Percentiles rank a stretch among this genome's conserved stretches.
Evolutionary conservation across 2,113 vertebrate species (phyloP).

Genomic region (Entelurus aequoreus): DNA sequence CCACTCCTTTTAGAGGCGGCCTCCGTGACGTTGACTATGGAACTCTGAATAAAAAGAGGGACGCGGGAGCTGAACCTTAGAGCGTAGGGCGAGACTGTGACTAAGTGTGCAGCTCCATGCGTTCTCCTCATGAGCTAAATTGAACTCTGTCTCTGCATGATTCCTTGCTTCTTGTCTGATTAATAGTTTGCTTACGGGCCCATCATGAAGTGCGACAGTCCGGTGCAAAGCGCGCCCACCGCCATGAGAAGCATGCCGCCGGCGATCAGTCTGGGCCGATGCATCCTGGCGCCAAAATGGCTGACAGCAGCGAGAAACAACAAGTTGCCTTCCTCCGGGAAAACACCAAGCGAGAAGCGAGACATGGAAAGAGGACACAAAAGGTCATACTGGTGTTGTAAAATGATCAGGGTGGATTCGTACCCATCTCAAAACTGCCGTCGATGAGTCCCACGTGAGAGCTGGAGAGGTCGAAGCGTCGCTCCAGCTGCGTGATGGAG

Average conservation of each 20-base stretch:
- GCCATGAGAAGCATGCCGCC: slow-evolving; percentile 80
- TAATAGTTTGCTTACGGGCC: slow-evolving; percentile 77
- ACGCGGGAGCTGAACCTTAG: no score
- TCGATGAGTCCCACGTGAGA: slow-evolving; percentile 80
- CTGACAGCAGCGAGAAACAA: slow-evolving; percentile 85
- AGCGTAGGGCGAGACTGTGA: no score
- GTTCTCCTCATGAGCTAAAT: no score
- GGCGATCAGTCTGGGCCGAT: slow-evolving; percentile 84
- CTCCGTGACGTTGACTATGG: no score
- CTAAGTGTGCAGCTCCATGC: no score
- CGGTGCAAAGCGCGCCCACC: slow-evolving; percentile 75
- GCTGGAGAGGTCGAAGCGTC: slow-evolving; percentile 84
- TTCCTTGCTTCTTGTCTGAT: no score
- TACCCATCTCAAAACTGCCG: slow-evolving; percentile 92
- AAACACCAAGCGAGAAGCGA: background rate
- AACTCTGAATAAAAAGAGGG: no score
- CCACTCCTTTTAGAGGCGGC: no score
- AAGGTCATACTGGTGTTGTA: no score
- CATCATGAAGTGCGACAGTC: slow-evolving; percentile 94
- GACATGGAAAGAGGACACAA: background rate
- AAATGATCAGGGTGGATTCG: background rate
- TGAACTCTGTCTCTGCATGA: no score
- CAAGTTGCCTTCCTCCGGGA: slow-evolving; percentile 78
- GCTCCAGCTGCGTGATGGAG: slow-evolving; percentile 88
- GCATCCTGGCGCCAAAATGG: slow-evolving; percentile 87